Base-by-base conservation (phyloP, 1,140 invertebrate genomes). In the Drosophila teissieri region DNA sequence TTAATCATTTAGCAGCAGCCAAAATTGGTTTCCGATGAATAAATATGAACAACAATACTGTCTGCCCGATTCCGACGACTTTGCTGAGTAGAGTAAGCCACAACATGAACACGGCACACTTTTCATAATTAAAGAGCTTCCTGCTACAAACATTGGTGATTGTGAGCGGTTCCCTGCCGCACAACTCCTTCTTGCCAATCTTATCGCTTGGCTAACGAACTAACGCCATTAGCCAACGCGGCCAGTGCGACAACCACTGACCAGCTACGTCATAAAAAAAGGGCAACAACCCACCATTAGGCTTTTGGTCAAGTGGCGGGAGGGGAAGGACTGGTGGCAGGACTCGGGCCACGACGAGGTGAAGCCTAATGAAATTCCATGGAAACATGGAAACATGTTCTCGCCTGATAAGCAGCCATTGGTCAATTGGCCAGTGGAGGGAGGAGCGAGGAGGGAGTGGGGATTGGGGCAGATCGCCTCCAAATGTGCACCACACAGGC, bases 391-490 rank as follows among this genome's bases (percentile, higher is more conserved):
- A 89, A 91, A 82, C 89, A 91, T 91, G 89, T 89, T 91, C 84
- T 91, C 89, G 89, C 89, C 89, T 91, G 89, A 91, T 91, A 91
- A 91, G 89, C 73, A 67, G 54, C 78, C 89, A 91, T 91, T 91
- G 89, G 90, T 91, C 88, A 91, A 67, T 86, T 73, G 54, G 76
- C 39, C 57, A 46, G 57, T 42, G 52, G 55, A 51, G 45, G 67
- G 74, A 80, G 88, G 73, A 44, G 83, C 79, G 24, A 24, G 0
- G 24, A 4, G 4, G 24, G 22, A 5, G 24, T 4, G 0, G 24
- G 24, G 24, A 4, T 0, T 4, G 4, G 4, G 24, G 24, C 19
- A 19, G 19, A 19, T 58, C 72, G 61, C 37, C 40, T 52, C 62
- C 48, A 90, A 90, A 90, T 90, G 86, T 90, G 76, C 79, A 86